Percentiles rank a stretch among this genome's conserved stretches.
These are phyloP conservation scores for Myathropa florea DNA, from an alignment of 2,888 invertebrate species.

Conservation along the genomic window DNA sequence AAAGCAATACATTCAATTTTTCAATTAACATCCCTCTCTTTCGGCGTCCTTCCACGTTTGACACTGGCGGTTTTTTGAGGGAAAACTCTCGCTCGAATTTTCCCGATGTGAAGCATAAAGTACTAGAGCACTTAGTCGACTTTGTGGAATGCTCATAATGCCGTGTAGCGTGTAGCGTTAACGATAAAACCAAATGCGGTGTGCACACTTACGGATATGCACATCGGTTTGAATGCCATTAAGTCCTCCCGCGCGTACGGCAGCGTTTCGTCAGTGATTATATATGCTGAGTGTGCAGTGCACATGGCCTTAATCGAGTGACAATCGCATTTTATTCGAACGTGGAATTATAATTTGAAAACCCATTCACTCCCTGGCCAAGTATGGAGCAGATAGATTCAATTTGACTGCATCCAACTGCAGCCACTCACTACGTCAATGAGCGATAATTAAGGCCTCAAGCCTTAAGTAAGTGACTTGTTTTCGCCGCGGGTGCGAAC, in stretches of 20 bases:
- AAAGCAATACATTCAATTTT: constrained; percentile 19
- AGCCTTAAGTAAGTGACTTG: not conserved
- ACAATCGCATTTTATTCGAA: constrained; percentile 20
- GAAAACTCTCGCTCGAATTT: not conserved
- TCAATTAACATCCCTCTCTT: constrained; percentile 21
- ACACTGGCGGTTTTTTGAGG: not conserved
- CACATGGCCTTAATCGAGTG: constrained; percentile 36
- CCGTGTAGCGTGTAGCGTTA: constrained; percentile 19
- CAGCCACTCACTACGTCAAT: not conserved
- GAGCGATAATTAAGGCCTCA: not conserved
- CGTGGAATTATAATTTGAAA: constrained; percentile 14
- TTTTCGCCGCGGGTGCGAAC: not conserved
- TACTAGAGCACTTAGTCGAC: constrained; percentile 40
- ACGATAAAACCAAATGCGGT: constrained; percentile 41
- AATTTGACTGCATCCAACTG: not conserved
- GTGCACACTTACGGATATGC: constrained; percentile 10
- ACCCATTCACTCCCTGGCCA: not conserved
- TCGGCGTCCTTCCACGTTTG: not conserved
- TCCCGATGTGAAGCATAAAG: constrained; percentile 21
- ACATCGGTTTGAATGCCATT: constrained; percentile 55
- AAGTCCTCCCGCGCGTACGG: constrained; percentile 13
- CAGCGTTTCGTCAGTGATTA: constrained; percentile 24
- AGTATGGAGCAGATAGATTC: not conserved
- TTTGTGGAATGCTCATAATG: constrained; percentile 42
- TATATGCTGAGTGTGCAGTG: constrained; percentile 1